These are phyloP conservation scores for Microchirus variegatus DNA, from an alignment of 2,797 vertebrate species.

Conservation along the genomic window DNA sequence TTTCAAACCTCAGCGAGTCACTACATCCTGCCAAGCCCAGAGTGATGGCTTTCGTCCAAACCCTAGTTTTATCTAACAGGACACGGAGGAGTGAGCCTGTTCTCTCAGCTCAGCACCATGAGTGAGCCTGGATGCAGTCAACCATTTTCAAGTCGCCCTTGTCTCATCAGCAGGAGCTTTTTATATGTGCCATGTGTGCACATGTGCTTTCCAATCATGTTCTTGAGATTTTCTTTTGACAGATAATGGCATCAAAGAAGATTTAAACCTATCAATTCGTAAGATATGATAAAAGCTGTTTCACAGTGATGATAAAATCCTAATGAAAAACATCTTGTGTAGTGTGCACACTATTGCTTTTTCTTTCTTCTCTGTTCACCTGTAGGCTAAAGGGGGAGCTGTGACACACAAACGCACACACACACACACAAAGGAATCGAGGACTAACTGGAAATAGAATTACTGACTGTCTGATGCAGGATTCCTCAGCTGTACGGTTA, in stretches of 20 bases:
- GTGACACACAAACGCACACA: constrained; percentile 20
- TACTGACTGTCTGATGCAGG: too few relatives aligned
- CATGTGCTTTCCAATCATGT: constrained; percentile 18
- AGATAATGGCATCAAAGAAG: constrained; percentile 43
- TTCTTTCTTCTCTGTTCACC: neutral
- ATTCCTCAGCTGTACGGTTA: too few relatives aligned
- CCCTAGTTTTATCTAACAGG: constrained; percentile 84
- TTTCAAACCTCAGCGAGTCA: constrained; percentile 81
- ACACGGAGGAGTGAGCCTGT: constrained; percentile 85
- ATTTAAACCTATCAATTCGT: constrained; percentile 50
- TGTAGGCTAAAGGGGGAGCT: constrained; percentile 30
- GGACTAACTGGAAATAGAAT: too few relatives aligned
- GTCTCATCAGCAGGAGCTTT: constrained; percentile 55
- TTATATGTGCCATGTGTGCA: constrained; percentile 51
- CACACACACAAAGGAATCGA: constrained; percentile 62
- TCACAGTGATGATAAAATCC: constrained; percentile 28
- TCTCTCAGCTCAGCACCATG: constrained; percentile 85
- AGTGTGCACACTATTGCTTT: too few relatives aligned
- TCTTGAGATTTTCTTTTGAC: constrained; percentile 39
- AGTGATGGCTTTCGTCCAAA: constrained; percentile 75
- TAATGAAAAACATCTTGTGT: neutral
- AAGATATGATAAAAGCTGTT: constrained; percentile 46
- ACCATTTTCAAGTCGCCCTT: constrained; percentile 80
- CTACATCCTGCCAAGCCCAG: constrained; percentile 74
- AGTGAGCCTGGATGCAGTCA: constrained; percentile 78